Percentiles rank a stretch among this genome's conserved stretches.
These are phyloP conservation scores for Rhinogobius similis DNA, from an alignment of 2,113 vertebrate species.

Conservation along the genomic window DNA sequence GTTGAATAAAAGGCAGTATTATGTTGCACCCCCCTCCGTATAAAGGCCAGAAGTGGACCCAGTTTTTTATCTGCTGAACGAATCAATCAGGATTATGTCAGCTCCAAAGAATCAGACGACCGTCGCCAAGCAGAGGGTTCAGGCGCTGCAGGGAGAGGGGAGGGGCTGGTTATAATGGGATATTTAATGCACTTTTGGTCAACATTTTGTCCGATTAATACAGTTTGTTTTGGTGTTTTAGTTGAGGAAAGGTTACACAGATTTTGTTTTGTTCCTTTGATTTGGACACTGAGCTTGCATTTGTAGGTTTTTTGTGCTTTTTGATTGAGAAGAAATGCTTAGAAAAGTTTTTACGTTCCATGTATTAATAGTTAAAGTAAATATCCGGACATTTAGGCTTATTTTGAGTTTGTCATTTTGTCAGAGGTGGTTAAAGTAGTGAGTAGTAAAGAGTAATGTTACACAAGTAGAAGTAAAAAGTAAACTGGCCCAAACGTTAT, in stretches of 20 bases:
- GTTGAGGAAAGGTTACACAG: neutral
- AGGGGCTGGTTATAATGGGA: neutral
- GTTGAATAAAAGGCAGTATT: constrained; percentile 98
- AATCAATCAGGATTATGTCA: constrained; percentile 99
- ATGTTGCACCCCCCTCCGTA: constrained; percentile 88
- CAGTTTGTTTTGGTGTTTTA: neutral
- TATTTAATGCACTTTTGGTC: neutral
- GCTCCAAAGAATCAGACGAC: constrained; percentile 97
- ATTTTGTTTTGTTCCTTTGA: neutral
- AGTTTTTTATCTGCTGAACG: constrained; percentile 99
- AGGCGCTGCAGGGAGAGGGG: constrained; percentile 20
- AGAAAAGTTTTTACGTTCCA: no score
- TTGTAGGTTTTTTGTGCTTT: no score
- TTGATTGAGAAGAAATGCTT: no score
- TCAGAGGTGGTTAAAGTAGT: no score
- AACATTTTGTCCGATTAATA: no score
- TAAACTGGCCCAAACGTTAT: no score
- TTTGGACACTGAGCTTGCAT: no score
- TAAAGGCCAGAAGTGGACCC: constrained; percentile 99
- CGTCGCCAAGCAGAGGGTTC: constrained; percentile 84
- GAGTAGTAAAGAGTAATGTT: no score
- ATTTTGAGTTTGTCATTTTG: no score
- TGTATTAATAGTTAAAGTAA: no score
- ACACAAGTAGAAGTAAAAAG: no score
- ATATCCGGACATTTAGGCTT: no score